These are phyloP conservation scores for Pheosia tremula DNA, from an alignment of 2,888 invertebrate species.

Conservation along the genomic window DNA sequence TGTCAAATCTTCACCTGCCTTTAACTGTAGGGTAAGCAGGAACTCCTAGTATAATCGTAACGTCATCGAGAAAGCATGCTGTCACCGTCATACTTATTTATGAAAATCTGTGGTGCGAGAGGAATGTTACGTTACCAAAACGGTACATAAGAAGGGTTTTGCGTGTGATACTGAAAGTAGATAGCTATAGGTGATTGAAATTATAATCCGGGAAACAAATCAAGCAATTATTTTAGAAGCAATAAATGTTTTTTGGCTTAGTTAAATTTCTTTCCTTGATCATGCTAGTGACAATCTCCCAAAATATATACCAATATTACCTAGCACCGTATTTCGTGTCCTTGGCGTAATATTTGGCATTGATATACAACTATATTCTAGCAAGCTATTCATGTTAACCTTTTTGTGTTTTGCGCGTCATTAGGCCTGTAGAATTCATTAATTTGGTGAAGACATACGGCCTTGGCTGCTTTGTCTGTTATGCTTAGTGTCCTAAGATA, in stretches of 20 bases:
- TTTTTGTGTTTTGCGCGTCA: slow-evolving; percentile 1
- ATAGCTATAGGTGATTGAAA: no score
- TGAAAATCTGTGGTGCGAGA: no score
- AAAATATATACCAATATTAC: not conserved
- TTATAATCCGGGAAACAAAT: no score
- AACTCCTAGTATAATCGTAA: no score
- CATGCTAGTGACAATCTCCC: not conserved
- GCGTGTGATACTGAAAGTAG: no score
- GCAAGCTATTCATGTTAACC: not conserved
- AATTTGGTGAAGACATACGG: not conserved
- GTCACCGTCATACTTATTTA: no score
- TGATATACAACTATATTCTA: slow-evolving; percentile 1
- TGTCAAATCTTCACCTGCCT: no score
- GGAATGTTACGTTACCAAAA: no score
- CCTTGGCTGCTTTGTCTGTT: not conserved
- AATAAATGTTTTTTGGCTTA: not conserved
- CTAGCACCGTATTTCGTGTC: not conserved
- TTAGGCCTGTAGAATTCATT: not conserved
- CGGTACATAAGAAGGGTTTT: no score
- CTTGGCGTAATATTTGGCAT: not conserved
- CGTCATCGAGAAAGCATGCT: no score
- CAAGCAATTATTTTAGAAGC: no score
- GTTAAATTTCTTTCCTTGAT: not conserved
- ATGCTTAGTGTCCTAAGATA: not conserved
- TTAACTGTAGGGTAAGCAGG: no score